phyloP scores from a whole-genome alignment of 64 coral and sea anemone genomes.

The Dendrophyllia cribrosa region DNA sequence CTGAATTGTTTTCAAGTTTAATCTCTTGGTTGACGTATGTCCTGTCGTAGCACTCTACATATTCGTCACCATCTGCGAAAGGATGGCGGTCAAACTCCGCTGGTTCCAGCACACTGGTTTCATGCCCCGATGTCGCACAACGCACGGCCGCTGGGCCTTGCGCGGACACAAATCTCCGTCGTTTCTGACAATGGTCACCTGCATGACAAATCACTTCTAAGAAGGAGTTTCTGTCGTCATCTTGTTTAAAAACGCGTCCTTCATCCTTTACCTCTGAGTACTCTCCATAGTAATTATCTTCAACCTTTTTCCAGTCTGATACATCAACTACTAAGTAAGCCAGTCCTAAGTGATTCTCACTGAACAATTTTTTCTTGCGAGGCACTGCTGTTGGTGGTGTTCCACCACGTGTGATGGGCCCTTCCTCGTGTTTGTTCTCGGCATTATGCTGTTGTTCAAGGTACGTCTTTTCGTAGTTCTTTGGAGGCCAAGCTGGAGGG shows the following conservation, averaged over 20 bases:
- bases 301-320: background rate
- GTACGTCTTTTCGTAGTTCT: background rate
- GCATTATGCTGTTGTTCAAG: background rate
- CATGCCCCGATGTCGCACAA: no score
- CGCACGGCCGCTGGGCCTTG: no score
- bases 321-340: conserved; percentile 26
- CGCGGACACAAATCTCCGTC: background rate
- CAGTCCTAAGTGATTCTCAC: background rate
- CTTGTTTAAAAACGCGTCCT: background rate
- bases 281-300: background rate
- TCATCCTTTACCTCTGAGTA: background rate
- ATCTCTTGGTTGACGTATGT: background rate
- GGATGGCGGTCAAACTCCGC: background rate
- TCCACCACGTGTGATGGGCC: no score
- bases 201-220: no score
- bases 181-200: no score
- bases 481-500: background rate
- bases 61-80: background rate
- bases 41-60: conserved; percentile 2
- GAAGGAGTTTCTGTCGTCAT: no score
- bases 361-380: background rate
- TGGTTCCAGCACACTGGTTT: no score
- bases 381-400: background rate
- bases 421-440: background rate
- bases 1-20: background rate